A percentile compares a stretch with the other conserved stretches of the same genome.
Conservation (phyloP, 2,888 invertebrate species). For the Heteromurus nitidus region DNA sequence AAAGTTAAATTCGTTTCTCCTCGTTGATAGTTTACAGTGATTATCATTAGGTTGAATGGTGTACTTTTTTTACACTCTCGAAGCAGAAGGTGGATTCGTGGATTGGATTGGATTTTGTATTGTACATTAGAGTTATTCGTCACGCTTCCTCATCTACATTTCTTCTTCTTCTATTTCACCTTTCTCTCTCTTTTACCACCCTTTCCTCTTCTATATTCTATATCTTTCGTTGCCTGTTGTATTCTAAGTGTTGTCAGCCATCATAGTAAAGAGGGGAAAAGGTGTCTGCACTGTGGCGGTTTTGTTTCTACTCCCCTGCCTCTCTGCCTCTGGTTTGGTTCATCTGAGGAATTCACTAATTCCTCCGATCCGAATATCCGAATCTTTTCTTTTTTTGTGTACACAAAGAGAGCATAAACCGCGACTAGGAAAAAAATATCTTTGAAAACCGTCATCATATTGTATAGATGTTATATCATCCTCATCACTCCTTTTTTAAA, state of each 20-base stretch:
- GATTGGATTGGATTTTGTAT: too few relatives aligned
- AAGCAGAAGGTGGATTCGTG: too few relatives aligned
- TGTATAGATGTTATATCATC: slow-evolving; percentile 6
- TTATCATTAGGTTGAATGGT: too few relatives aligned
- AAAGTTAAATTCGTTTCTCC: too few relatives aligned
- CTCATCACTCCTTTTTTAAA: slow-evolving; percentile 1
- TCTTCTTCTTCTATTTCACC: slow-evolving; percentile 41
- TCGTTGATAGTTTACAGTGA: too few relatives aligned
- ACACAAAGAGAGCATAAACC: too few relatives aligned
- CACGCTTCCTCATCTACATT: slow-evolving; percentile 38
- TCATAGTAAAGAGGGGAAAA: neutral
- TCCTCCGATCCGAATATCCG: slow-evolving; percentile 49
- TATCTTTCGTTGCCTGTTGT: too few relatives aligned
- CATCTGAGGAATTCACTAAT: slow-evolving; percentile 61
- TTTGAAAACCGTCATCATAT: neutral
- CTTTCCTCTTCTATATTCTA: neutral
- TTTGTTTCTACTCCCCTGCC: too few relatives aligned
- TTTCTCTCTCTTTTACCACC: neutral
- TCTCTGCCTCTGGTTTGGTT: too few relatives aligned
- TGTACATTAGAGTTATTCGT: slow-evolving; percentile 47
- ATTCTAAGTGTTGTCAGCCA: neutral
- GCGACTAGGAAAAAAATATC: neutral
- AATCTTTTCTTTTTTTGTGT: slow-evolving; percentile 30
- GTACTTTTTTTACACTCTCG: too few relatives aligned
- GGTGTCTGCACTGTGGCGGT: neutral